These are phyloP conservation scores for Tubulanus polymorphus DNA, from an alignment of 2,888 invertebrate genomes.

Conservation along the genomic window DNA sequence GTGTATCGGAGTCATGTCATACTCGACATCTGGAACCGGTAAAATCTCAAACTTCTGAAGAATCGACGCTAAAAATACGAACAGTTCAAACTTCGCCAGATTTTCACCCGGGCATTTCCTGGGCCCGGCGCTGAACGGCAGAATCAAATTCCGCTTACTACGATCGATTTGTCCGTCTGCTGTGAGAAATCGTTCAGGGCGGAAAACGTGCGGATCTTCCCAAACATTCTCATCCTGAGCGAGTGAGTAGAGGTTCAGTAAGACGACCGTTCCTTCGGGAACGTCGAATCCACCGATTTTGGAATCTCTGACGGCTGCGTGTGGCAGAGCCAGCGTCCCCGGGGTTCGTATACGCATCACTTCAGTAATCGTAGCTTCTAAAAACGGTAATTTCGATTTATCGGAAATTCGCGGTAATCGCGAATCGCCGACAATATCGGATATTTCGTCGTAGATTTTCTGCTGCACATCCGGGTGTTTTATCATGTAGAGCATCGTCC, in stretches of 20 bases:
- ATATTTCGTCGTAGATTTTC: conserved; percentile 34
- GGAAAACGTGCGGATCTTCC: conserved; percentile 32
- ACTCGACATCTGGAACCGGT: conserved; percentile 21
- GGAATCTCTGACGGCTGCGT: conserved; percentile 31
- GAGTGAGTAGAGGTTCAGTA: conserved; percentile 39
- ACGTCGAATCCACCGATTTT: conserved; percentile 22
- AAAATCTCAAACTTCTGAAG: conserved; percentile 32
- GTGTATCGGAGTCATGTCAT: conserved; percentile 30
- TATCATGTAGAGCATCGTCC: conserved; percentile 38
- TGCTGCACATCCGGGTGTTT: conserved; percentile 33
- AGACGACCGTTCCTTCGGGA: conserved; percentile 35
- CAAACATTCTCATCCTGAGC: conserved; percentile 31
- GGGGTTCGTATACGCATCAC: conserved; percentile 33
- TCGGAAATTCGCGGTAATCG: conserved; percentile 29
- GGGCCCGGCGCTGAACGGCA: conserved; percentile 36
- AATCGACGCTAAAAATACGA: conserved; percentile 34
- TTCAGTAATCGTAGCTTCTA: conserved; percentile 35
- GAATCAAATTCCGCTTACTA: conserved; percentile 22
- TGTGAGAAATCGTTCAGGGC: conserved; percentile 32
- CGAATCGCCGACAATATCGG: conserved; percentile 23
- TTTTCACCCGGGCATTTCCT: conserved; percentile 41
- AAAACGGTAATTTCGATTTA: conserved; percentile 27
- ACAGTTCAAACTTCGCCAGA: conserved; percentile 36
- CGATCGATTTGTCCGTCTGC: conserved; percentile 22
- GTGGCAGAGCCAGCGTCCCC: conserved; percentile 41